Evolutionary conservation across 2,888 invertebrate species (phyloP), one percentile per base, ranked within the genome.

Genomic region (Xestia sexstrigata): DNA sequence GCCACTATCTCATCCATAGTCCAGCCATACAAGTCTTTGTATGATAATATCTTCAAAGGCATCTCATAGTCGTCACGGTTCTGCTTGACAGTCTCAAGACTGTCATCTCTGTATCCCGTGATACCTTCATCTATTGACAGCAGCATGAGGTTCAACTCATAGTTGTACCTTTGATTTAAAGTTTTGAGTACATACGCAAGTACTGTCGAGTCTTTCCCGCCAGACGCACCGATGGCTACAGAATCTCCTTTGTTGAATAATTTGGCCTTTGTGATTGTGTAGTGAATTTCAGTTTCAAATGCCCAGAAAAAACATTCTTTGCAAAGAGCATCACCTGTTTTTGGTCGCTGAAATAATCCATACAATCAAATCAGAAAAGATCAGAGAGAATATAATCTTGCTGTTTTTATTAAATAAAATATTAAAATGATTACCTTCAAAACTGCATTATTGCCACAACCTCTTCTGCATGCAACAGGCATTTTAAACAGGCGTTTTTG

Each of bases 61-160:
- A 99, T 98, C 89, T 98, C 97, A 96, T 99, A 99, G 93, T 99
- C 99, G 89, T 98, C 98, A 76, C 98, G 97, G 93, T 99, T 99
- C 92, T 98, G 97, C 93, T 99, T 99, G 0, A 99, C 99, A 1
- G 99, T 99, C 96, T 99, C 98, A 74, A 99, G 97, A 93, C 99
- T 99, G 93, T 99, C 99, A 94, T 99, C 99, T 87, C 99, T 97
- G 93, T 99, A 99, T 1, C 99, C 98, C 91, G 99, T 99, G 84
- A 99, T 99, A 76, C 99, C 99, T 97, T 99, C 99, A 94, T 99
- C 99, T 85, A 99, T 99, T 0, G 99, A 99, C 60, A 99, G 97
- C 47, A 99, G 96, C 87, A 99, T 97, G 60, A 99, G 96, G 76
- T 99, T 97, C 23, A 99, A 95, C 0, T 98, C 99, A 96, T 99